phyloP scores from a whole-genome alignment of 2,797 vertebrate genomes.

The Bufotes viridis region DNA sequence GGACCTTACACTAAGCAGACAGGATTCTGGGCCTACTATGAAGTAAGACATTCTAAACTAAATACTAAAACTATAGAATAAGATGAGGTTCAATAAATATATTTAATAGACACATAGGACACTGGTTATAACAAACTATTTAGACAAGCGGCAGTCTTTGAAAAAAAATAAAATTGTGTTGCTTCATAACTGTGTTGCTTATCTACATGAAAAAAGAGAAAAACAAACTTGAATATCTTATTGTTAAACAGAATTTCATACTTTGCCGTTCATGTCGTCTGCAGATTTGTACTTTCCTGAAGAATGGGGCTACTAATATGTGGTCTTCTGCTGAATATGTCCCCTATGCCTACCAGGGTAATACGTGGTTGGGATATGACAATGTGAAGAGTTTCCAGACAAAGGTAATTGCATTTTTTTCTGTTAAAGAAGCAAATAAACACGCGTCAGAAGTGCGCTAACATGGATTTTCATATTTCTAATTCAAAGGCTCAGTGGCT shows the following conservation, averaged over 20 bases:
- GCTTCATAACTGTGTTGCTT: too few relatives aligned
- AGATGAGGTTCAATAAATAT: too few relatives aligned
- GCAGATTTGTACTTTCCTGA: slow-evolving; percentile 80
- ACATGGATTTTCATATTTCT: background rate
- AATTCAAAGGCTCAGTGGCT: slow-evolving; percentile 72
- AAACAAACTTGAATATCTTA: too few relatives aligned
- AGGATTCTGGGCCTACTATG: slow-evolving; percentile 84
- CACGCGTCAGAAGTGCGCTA: background rate
- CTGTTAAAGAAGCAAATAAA: background rate
- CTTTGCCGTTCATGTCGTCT: background rate
- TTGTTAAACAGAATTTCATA: too few relatives aligned
- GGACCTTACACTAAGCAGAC: slow-evolving; percentile 82
- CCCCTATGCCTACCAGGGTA: slow-evolving; percentile 80
- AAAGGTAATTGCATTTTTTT: slow-evolving; percentile 77
- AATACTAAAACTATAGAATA: background rate
- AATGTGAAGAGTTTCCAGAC: slow-evolving; percentile 77
- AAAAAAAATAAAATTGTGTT: too few relatives aligned
- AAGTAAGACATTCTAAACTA: slow-evolving; percentile 70
- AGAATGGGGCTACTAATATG: slow-evolving; percentile 71
- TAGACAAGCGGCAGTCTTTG: too few relatives aligned
- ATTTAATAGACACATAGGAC: too few relatives aligned
- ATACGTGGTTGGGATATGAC: slow-evolving; percentile 87
- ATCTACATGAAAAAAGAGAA: too few relatives aligned
- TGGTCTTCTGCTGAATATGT: slow-evolving; percentile 83
- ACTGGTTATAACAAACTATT: too few relatives aligned